A percentile compares a stretch with the other conserved stretches of the same genome.
Conservation (phyloP, 2,888 invertebrate genomes). For the Oscheius sp. region DNA sequence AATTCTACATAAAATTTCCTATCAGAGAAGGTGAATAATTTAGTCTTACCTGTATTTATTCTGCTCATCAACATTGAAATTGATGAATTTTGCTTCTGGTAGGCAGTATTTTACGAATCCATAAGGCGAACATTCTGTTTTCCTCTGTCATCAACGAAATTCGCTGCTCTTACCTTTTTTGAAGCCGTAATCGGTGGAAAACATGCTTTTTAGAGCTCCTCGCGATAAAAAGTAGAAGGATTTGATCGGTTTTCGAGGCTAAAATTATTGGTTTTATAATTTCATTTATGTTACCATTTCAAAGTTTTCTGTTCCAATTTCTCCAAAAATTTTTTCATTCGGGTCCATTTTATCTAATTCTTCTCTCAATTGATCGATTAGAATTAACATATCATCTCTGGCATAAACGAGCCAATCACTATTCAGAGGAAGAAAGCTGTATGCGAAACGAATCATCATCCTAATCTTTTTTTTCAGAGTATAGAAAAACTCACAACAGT, state of each 20-base stretch:
- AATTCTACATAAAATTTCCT: no score
- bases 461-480: neutral
- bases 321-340: neutral
- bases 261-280: neutral
- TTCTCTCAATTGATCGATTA: slow-evolving; percentile 19
- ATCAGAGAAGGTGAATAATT: no score
- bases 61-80: neutral
- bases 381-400: slow-evolving; percentile 4
- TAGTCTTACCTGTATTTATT: slow-evolving; percentile 7
- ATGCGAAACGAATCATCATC: slow-evolving; percentile 6
- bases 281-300: neutral
- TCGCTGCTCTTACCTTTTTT: neutral
- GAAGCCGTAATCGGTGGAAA: neutral
- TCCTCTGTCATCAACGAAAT: neutral
- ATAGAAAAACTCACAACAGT: neutral
- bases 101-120: neutral
- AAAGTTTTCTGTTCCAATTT: slow-evolving; percentile 16
- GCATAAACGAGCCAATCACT: slow-evolving; percentile 22
- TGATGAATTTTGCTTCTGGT: neutral
- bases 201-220: slow-evolving; percentile 9
- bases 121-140: neutral
- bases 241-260: neutral
- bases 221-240: neutral
- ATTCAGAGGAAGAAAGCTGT: neutral
- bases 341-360: neutral